Conservation (phyloP, 2,888 invertebrate genomes). For the Hyalella azteca region DNA sequence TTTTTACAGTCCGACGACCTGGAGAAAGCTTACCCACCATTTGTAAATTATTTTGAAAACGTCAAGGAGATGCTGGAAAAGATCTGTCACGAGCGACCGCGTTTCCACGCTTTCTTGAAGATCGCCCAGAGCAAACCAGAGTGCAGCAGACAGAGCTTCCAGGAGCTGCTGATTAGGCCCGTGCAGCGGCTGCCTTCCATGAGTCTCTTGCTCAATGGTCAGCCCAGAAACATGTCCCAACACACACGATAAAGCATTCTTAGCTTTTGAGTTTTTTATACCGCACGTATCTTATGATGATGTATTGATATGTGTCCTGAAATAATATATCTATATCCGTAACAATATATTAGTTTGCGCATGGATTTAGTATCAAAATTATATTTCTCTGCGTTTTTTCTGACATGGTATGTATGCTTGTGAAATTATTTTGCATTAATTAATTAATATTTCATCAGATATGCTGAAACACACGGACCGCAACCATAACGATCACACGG, state of each 20-base stretch:
- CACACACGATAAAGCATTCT: too few relatives aligned
- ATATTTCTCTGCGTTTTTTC: too few relatives aligned
- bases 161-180: conserved; percentile 95
- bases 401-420: too few relatives aligned
- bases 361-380: too few relatives aligned
- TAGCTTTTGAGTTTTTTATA: too few relatives aligned
- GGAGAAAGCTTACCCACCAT: conserved; percentile 94
- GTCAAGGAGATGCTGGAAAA: conserved; percentile 90
- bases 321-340: too few relatives aligned
- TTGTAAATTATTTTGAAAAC: conserved; percentile 97
- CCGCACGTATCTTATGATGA: too few relatives aligned
- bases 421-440: too few relatives aligned
- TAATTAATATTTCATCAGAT: conserved; percentile 73
- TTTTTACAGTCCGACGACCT: conserved; percentile 67
- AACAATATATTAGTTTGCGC: too few relatives aligned
- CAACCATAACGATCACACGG: conserved; percentile 76
- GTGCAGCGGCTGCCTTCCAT: conserved; percentile 97
- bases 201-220: conserved; percentile 89
- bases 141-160: conserved; percentile 92
- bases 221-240: too few relatives aligned
- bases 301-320: too few relatives aligned
- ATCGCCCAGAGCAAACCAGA: conserved; percentile 88
- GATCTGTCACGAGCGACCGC: conserved; percentile 90
- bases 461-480: conserved; percentile 90
- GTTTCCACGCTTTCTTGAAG: conserved; percentile 98